Base-by-base conservation (phyloP, 2,888 invertebrate genomes). In the Melieria picta region DNA sequence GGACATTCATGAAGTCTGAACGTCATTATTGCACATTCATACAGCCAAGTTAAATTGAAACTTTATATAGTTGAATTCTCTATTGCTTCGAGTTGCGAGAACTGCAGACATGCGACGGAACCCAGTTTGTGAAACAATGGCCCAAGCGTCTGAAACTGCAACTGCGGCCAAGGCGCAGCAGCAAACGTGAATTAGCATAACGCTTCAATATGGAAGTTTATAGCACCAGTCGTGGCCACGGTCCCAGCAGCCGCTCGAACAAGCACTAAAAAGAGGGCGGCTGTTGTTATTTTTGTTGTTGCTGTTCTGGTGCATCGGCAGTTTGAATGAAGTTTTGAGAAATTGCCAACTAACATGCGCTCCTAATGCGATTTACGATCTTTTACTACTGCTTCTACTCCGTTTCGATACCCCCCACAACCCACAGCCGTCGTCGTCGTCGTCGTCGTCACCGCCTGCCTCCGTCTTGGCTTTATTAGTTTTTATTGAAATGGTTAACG, bases 311-410 rank as follows among this genome's bases (percentile, higher is more conserved):
- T 57, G 57, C 16, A 7, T 10, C 11, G 43, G 30, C 30, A 64
- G 50, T 60, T 61, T 60, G 60, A 68, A 68, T 68, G 67, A 68
- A 68, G 61, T 69, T 71, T 52, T 71, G 68, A 72, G 57, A 69
- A 66, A 74, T 72, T 71, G 60, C 66, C 62, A 43, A 45, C 47
- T 65, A 55, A 69, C 71, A 64, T 74, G 72, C 56, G 60, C 65
- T n/a, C 56, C 61, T 13, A 42, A 65, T 47, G 42, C 50, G 43
- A 42, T n/a, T 43, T 45, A 46, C 52, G 52, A 52, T 52, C 10
- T n/a, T 52, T 3, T 30, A 30, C 30, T 30, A 30, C 30, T 30
- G 1, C 30, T 30, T 30, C 3, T 30, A 30, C 30, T 30, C 30
- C 30, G 30, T 30, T 30, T 30, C 30, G 30, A 3, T 30, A 2